These are phyloP conservation scores for Acanthosepion esculentum DNA, from an alignment of 2,888 invertebrate species.

Conservation along the genomic window DNA sequence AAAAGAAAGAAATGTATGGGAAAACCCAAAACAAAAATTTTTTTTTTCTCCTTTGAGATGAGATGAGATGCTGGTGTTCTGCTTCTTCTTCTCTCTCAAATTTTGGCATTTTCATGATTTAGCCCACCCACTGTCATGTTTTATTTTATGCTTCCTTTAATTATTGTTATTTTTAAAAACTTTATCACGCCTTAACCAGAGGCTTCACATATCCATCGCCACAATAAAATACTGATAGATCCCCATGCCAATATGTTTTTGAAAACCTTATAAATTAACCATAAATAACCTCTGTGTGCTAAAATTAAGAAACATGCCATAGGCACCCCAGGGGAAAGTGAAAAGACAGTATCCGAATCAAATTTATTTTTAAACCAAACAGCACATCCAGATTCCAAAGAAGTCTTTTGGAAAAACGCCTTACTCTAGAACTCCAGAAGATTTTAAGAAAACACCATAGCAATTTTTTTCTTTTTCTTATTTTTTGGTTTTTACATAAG, in stretches of 20 bases:
- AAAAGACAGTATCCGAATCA: not conserved
- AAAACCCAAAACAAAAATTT: no score
- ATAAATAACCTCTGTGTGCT: not conserved
- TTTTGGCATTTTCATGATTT: not conserved
- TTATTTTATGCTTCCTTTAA: not conserved
- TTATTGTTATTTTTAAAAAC: not conserved
- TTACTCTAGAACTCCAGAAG: no score
- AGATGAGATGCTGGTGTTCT: not conserved
- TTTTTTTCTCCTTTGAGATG: no score
- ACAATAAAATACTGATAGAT: not conserved
- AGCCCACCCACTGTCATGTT: not conserved
- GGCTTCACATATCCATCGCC: not conserved
- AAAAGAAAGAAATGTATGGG: no score
- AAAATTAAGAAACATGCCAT: not conserved
- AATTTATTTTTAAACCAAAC: not conserved
- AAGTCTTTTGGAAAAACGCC: not conserved
- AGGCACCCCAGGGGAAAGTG: not conserved
- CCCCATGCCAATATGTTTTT: not conserved
- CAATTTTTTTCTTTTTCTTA: no score
- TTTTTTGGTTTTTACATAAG: no score
- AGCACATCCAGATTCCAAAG: not conserved
- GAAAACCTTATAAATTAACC: not conserved
- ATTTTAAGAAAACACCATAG: no score
- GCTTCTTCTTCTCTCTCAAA: not conserved
- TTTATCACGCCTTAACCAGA: not conserved